These are phyloP conservation scores for Parapsyche elsis DNA, from an alignment of 1,140 invertebrate genomes.

Conservation along the genomic window DNA sequence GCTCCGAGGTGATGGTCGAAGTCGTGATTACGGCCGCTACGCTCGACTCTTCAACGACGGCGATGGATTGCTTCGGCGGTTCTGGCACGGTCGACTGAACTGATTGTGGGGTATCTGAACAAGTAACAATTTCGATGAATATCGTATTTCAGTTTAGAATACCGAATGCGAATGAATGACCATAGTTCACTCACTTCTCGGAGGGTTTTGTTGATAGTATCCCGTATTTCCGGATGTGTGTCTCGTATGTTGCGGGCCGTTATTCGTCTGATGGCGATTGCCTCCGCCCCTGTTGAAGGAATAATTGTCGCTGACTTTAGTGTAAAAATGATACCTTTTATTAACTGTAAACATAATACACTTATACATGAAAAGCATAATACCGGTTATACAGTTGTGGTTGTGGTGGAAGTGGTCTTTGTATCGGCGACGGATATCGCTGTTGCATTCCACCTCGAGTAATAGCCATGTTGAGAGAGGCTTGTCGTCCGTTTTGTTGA, in stretches of 20 bases:
- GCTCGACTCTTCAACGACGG: conserved; percentile 53
- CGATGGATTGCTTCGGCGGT: not conserved
- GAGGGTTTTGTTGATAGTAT: conserved; percentile 50
- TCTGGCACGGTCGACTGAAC: not conserved
- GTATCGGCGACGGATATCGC: conserved; percentile 66
- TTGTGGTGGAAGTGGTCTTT: conserved; percentile 59
- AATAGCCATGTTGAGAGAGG: conserved; percentile 54
- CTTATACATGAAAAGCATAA: not conserved
- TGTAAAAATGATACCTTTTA: too few relatives aligned
- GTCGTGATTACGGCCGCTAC: conserved; percentile 50
- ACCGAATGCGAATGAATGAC: not conserved
- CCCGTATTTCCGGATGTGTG: conserved; percentile 22
- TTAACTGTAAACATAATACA: not conserved
- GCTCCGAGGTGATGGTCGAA: conserved; percentile 57
- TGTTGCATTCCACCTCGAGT: conserved; percentile 60
- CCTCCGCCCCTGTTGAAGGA: conserved; percentile 51
- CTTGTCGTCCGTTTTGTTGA: conserved; percentile 52
- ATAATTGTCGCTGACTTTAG: too few relatives aligned
- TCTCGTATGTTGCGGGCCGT: conserved; percentile 34
- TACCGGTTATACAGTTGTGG: conserved; percentile 47
- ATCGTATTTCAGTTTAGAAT: too few relatives aligned
- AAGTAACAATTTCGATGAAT: not conserved
- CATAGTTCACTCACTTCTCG: conserved; percentile 45
- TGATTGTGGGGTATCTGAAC: conserved; percentile 5
- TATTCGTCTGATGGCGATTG: conserved; percentile 49